Evolutionary conservation across 2,888 invertebrate genomes (phyloP).

Genomic region (Aethes cnicana): DNA sequence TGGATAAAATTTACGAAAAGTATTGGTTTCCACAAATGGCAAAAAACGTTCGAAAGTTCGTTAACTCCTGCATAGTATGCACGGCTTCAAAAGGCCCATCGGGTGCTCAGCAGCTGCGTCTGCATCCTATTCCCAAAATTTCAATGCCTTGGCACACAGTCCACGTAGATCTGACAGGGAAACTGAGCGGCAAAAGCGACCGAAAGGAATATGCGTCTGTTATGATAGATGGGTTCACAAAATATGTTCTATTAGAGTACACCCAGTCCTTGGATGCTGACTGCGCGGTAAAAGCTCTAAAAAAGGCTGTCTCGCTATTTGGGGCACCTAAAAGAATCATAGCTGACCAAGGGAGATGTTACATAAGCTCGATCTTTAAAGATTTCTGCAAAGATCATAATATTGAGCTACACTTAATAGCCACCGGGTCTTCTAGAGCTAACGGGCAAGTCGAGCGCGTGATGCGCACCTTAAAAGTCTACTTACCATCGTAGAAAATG

Average conservation of each 20-base stretch:
- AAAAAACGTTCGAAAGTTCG: conserved; percentile 34
- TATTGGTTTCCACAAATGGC: conserved; percentile 38
- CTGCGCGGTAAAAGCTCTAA: conserved; percentile 11
- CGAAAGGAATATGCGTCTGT: background rate
- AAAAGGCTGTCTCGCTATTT: conserved; percentile 30
- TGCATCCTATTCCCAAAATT: conserved; percentile 17
- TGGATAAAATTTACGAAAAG: conserved; percentile 33
- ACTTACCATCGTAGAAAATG: background rate
- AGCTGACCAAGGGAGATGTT: conserved; percentile 31
- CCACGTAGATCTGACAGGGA: conserved; percentile 23
- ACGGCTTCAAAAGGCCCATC: conserved; percentile 28
- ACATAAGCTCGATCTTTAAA: conserved; percentile 33
- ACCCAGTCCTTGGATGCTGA: conserved; percentile 19
- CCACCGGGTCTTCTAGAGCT: too few species aligned
- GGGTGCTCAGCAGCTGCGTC: conserved; percentile 26
- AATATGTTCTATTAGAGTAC: conserved; percentile 20
- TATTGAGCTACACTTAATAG: too few species aligned
- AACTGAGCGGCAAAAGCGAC: conserved; percentile 23
- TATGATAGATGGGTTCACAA: background rate
- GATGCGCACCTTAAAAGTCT: background rate
- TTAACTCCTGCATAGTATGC: conserved; percentile 33
- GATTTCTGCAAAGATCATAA: too few species aligned
- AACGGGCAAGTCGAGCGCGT: too few species aligned
- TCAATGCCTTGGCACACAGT: conserved; percentile 20
- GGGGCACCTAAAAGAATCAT: conserved; percentile 36